Evolutionary conservation across 2,888 invertebrate species (phyloP).

Genomic region (Drosophila prostipennis): DNA sequence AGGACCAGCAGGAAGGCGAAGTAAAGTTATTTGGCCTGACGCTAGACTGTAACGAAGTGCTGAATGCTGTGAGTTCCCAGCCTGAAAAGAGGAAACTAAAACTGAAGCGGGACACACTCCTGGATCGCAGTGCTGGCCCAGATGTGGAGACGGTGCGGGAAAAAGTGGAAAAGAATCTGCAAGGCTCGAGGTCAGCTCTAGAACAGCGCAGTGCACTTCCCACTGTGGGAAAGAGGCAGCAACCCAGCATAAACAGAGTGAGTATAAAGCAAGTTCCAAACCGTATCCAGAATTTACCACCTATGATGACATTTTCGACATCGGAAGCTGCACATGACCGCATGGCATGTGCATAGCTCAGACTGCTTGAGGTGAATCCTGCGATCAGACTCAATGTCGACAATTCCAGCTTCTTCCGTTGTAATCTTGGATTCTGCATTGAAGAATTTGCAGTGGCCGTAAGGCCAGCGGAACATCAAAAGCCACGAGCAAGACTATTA

Average conservation of each 20-base stretch:
- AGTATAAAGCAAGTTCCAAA: constrained; percentile 23
- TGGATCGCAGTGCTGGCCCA: constrained; percentile 44
- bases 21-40: constrained; percentile 67
- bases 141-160: constrained; percentile 24
- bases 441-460: constrained; percentile 78
- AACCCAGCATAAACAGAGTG: constrained; percentile 84
- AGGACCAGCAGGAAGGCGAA: constrained; percentile 32
- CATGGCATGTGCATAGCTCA: constrained; percentile 58
- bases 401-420: constrained; percentile 79
- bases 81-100: constrained; percentile 37
- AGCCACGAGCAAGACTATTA: constrained; percentile 74
- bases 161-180: constrained; percentile 67
- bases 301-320: constrained; percentile 84
- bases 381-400: constrained; percentile 71
- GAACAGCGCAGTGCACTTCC: constrained; percentile 85
- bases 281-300: accelerated
- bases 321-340: constrained; percentile 68
- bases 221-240: constrained; percentile 84
- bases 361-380: constrained; percentile 70
- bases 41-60: constrained; percentile 48
- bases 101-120: constrained; percentile 43
- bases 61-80: constrained; percentile 64
- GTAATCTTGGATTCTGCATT: constrained; percentile 83
- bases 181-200: constrained; percentile 80
- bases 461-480: constrained; percentile 83